A percentile compares a stretch with the other conserved stretches of the same genome.
phyloP scores from a whole-genome alignment of 2,113 vertebrate species.

The Balaenoptera acutorostrata region DNA sequence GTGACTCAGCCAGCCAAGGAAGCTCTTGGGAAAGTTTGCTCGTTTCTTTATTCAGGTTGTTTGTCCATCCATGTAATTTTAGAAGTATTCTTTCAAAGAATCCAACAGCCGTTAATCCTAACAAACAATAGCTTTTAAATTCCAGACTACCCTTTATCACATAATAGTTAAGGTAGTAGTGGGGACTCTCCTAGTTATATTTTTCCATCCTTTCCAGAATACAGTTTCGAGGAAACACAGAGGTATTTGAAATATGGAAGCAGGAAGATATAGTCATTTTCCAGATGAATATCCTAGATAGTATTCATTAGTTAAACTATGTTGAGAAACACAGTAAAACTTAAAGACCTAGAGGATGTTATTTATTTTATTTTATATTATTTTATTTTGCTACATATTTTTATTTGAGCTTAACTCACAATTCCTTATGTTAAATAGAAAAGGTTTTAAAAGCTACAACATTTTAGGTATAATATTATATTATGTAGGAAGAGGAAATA shows the following conservation, averaged over 20 bases:
- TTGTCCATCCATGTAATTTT: conserved; percentile 71
- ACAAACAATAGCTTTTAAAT: conserved; percentile 63
- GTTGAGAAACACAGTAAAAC: conserved; percentile 55
- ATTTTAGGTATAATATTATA: not conserved
- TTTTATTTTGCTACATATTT: not conserved
- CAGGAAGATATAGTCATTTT: conserved; percentile 23
- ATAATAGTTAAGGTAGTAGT: conserved; percentile 15
- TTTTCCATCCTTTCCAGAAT: not conserved
- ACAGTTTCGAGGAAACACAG: not conserved
- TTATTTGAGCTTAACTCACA: conserved; percentile 26
- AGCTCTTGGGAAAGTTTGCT: conserved; percentile 65
- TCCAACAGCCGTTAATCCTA: conserved; percentile 69
- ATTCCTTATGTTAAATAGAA: not conserved
- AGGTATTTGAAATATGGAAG: not conserved
- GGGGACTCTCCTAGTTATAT: conserved; percentile 33
- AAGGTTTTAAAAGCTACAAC: not conserved
- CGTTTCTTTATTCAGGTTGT: conserved; percentile 74
- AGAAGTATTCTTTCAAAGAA: conserved; percentile 63
- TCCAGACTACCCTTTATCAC: conserved; percentile 48
- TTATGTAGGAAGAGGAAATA: not conserved
- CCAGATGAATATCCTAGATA: conserved; percentile 6
- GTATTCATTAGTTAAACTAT: conserved; percentile 50
- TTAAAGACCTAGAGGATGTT: not conserved
- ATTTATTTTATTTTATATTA: conserved; percentile 44
- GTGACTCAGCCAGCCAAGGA: conserved; percentile 64